phyloP scores from a whole-genome alignment of 2,888 invertebrate genomes.

The Cylloceria caligata region DNA sequence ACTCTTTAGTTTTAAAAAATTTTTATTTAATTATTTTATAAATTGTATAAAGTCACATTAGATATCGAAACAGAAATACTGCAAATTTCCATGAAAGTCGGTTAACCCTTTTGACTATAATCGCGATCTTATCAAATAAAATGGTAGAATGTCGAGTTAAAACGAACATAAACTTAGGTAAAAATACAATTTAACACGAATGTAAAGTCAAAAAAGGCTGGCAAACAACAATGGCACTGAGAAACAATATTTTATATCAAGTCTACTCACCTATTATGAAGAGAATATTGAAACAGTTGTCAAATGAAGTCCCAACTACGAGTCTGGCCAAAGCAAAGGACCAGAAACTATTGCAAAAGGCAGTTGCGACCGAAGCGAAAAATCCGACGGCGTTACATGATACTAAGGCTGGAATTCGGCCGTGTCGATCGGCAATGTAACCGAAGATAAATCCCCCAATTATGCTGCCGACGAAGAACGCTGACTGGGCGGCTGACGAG shows the following conservation, averaged over 20 bases:
- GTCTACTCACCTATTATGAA: constrained; percentile 92
- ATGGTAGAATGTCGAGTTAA: background rate
- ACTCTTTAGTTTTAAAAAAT: too few species aligned
- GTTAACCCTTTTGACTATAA: background rate
- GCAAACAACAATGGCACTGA: background rate
- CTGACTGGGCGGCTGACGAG: constrained; percentile 92
- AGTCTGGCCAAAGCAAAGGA: constrained; percentile 92
- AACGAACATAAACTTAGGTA: background rate
- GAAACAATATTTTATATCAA: background rate
- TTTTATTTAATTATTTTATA: too few species aligned
- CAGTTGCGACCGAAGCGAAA: constrained; percentile 89
- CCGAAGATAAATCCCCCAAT: constrained; percentile 94
- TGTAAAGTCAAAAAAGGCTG: background rate
- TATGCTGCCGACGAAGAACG: constrained; percentile 96
- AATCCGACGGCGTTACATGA: constrained; percentile 93
- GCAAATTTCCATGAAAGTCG: too few species aligned
- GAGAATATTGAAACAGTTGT: constrained; percentile 96
- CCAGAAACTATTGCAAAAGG: constrained; percentile 91
- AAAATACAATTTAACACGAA: background rate
- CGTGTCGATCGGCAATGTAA: constrained; percentile 94
- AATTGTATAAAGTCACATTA: too few species aligned
- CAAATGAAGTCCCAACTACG: constrained; percentile 94
- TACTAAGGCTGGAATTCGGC: constrained; percentile 93
- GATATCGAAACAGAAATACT: too few species aligned
- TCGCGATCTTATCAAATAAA: background rate